Evolutionary conservation across 2,888 invertebrate species (phyloP), one percentile per base, ranked within the genome.

Genomic region (Lepidonotus clava): DNA sequence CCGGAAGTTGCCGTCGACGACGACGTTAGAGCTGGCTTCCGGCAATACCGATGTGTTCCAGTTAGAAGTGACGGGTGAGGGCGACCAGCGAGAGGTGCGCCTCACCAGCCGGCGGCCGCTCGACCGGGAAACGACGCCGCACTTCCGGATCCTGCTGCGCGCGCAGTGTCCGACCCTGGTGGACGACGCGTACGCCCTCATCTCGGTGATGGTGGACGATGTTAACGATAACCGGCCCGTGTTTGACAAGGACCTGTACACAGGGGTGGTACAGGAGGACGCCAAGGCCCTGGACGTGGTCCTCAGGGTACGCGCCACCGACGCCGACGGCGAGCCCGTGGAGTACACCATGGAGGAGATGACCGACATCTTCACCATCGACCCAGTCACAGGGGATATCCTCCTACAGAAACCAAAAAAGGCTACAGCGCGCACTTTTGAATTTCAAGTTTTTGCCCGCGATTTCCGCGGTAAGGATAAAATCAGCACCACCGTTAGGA

Each of bases 181-280:
- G 1, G 32, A 24, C 24, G 85, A 85, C 24, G 36, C 21, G n/a
- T 85, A 67, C 40, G 71, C 85, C 0, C 41, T 71, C 4, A 21
- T 85, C 1, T 34, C 71, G 1, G 76, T 85, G 32, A 1, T 40
- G n/a, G 85, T 85, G 18, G 71, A 85, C 21, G 85, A 85, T 34
- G 51, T 34, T 4, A 85, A 85, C 32, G 85, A 85, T 38, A 85
- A 85, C 85, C 40, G 51, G 32, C 85, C 85, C 24, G 71, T 66
- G 34, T 85, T 85, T 46, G 66, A 32, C 28, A 14, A 46, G 5
- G 4, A n/a, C 38, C 21, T 67, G n/a, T 71, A 85, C 51, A 66
- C 8, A 14, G 46, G 21, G 8, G 41, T 18, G 11, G 46, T 85
- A 6, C 32, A 40, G 24, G 11, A 24, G 41, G 71, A 32, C 41